Conservation (phyloP, 2,888 invertebrate genomes). For the Diabrotica balteata region DNA sequence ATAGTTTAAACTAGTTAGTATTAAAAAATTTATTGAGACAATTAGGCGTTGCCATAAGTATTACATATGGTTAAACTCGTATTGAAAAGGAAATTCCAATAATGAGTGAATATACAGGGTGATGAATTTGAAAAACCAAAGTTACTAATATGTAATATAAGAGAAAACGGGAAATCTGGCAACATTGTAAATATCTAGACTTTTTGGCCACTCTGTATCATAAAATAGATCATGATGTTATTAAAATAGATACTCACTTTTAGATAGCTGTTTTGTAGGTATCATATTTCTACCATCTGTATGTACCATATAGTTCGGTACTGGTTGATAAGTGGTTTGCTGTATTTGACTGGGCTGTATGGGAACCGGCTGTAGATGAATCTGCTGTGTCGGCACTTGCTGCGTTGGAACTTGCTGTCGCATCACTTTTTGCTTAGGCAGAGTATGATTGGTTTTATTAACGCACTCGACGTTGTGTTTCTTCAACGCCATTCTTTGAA, state of each 20-base stretch:
- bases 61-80: too few species aligned
- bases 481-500: conserved; percentile 69
- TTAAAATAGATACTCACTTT: background rate
- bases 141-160: too few species aligned
- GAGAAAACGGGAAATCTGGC: too few species aligned
- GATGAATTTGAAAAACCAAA: too few species aligned
- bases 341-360: background rate
- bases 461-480: conserved; percentile 65
- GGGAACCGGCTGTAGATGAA: background rate
- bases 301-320: background rate
- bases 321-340: background rate
- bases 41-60: too few species aligned
- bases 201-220: too few species aligned
- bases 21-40: too few species aligned
- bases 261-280: background rate
- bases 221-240: too few species aligned
- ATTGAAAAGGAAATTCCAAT: too few species aligned
- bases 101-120: too few species aligned
- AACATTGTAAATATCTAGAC: too few species aligned
- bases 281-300: background rate
- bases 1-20: too few species aligned
- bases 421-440: conserved; percentile 22
- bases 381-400: background rate
- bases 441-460: conserved; percentile 40
- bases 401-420: background rate